Evolutionary conservation across 1,140 invertebrate genomes (phyloP), one percentile per base, ranked within the genome.

Genomic region (Zaprionus ghesquierei): DNA sequence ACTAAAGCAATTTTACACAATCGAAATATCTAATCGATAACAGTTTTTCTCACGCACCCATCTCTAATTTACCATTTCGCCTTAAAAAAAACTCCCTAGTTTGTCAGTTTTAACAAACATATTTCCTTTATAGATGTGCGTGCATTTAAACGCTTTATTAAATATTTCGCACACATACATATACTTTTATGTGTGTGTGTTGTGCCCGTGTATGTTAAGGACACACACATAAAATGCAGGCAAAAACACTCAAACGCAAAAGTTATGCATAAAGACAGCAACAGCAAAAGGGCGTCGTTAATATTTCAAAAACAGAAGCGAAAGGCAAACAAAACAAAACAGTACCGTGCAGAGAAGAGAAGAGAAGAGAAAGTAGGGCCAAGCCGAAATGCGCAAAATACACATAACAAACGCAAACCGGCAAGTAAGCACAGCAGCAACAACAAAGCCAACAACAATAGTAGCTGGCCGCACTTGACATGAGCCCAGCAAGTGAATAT

Each of bases 281-380:
- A 86, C 82, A 86, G 75, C 82, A 86, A 86, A 86, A 87, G 82
- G 82, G 82, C 82, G 82, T 86, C 79, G 82, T 86, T 86, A 86
- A 87, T 86, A 86, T 86, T 86, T 86, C 82, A 87, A 82, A 86
- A 86, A 87, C 82, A 86, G 82, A 86, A 82, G 72, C 79, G 29
- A 18, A 49, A 81, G 49, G 15, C 50, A 54, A 62, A 53, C 33
- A 69, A 51, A 69, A 73, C 51, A 38, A 41, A 38, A 58, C 38
- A 61, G 13, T 59, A 29, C 13, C 18, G n/a, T 4, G n/a, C 27
- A n/a, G 50, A 18, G n/a, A 15, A 31, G 6, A 13, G 33, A 10
- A 35, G 13, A 31, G 29, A 55, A 55, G 13, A 46, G 23, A 41
- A 25, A 4, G 23, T 5, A 44, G 70, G 63, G 18, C 53, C 69